Conservation (phyloP, 2,113 vertebrate species). For the Cavia aperea region DNA sequence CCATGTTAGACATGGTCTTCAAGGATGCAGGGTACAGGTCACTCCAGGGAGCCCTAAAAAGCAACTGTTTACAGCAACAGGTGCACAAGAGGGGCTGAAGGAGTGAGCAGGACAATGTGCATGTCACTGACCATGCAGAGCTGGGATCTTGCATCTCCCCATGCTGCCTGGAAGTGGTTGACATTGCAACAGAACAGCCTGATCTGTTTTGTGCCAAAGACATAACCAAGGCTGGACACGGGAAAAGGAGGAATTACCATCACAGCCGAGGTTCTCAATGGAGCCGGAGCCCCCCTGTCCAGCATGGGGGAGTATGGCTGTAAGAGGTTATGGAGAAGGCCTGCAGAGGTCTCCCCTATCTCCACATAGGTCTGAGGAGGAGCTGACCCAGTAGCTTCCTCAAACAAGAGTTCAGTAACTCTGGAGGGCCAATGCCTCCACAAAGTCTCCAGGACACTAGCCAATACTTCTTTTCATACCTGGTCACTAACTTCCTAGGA, state of each 20-base stretch:
- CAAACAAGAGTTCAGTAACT: not conserved
- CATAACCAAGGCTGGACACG: not conserved
- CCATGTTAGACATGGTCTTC: not conserved
- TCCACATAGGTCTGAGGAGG: not conserved
- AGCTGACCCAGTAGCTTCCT: not conserved
- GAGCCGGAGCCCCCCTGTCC: not conserved
- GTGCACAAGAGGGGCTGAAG: not conserved
- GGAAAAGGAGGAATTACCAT: not conserved
- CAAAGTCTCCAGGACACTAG: not conserved
- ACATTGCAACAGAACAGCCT: not conserved
- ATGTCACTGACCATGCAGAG: rapidly evolving
- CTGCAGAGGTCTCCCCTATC: not conserved
- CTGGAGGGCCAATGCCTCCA: not conserved
- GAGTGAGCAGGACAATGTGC: not conserved
- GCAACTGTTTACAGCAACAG: not conserved
- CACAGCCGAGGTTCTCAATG: not conserved
- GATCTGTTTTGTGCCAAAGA: not conserved
- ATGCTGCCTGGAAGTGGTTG: not conserved
- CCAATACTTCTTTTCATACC: not conserved
- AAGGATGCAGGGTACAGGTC: not conserved
- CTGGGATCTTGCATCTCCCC: not conserved
- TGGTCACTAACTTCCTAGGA: not conserved
- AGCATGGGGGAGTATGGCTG: too few relatives aligned
- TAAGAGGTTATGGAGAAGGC: not conserved
- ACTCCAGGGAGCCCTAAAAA: not conserved